Evolutionary conservation across 2,797 vertebrate genomes (phyloP), one percentile per base, ranked within the genome.

Genomic region (Argya squamiceps): DNA sequence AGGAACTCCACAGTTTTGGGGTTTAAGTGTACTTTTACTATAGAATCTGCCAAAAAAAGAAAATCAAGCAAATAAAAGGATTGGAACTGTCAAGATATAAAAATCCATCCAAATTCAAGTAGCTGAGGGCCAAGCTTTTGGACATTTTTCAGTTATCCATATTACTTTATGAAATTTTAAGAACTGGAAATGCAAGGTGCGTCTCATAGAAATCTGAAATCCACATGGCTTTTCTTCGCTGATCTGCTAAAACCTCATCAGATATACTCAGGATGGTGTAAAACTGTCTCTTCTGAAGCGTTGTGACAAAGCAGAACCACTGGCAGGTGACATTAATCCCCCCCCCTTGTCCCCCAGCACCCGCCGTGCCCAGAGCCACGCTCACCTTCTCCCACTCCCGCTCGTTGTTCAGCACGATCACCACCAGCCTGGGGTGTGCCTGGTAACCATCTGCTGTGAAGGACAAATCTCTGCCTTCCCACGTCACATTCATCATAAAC

Each of bases 401-500:
- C 7, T 99, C 98, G 68, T 99, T 99, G 98, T 99, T 99, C 87
- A 99, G 98, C 53, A 99, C 99, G 5, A 99, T 99, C 96, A 99
- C 99, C 97, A 99, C 99, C 96, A 99, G 98, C 96, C 99, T 98
- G 82, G 99, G 99, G 92, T 98, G 98, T 22, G 99, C 99, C 97
- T 99, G 99, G 86, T 99, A 99, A 52, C 99, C 99, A 23, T 99
- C 99, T 50, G 99, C 99, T 0, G 99, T 99, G 98, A 99, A 99
- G 92, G 99, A 99, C 98, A 99, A 96, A 97, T 99, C 99, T 97
- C 98, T 98, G 84, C 99, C 99, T 85, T 99, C 98, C 99, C 99
- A 99, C 6, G 99, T 99, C 96, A 99, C 99, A 53, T 99, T 99
- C 98, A 99, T 99, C 99, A 99, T 99, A 96, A 99, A 99, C 98